Conservation (phyloP, 2,888 invertebrate species). For the Tachina grossa region DNA sequence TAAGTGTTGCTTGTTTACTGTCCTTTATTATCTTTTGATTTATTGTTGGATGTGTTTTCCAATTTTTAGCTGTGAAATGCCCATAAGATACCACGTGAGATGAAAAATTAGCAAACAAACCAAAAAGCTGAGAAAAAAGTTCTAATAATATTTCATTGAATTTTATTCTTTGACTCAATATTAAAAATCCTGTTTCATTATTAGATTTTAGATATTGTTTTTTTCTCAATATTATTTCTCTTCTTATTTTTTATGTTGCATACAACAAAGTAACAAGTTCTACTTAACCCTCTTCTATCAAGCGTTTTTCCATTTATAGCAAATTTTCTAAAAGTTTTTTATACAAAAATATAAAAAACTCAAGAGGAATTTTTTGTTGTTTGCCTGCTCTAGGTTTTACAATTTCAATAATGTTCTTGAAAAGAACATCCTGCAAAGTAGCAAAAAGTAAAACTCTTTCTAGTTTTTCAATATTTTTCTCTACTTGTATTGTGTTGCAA, state of each 20-base stretch:
- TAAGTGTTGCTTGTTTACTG: no score
- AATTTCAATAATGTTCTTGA: not conserved
- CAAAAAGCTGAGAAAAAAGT: not conserved
- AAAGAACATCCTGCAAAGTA: not conserved
- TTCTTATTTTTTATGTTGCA: not conserved
- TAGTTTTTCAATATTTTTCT: slow-evolving; percentile 8
- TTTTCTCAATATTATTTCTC: not conserved
- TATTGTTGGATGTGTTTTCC: no score
- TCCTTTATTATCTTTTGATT: no score
- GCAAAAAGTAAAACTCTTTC: not conserved
- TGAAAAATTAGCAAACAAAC: no score
- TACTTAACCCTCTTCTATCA: slow-evolving; percentile 11
- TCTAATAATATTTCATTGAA: not conserved
- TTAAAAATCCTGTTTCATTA: not conserved
- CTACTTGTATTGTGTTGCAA: slow-evolving; percentile 20
- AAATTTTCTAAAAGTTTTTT: not conserved
- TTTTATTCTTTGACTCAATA: not conserved
- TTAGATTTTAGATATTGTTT: not conserved
- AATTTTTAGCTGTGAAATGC: no score
- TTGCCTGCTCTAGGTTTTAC: slow-evolving; percentile 1
- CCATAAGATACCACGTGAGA: no score
- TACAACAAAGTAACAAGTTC: not conserved
- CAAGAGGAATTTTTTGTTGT: not conserved
- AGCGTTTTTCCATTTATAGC: not conserved
- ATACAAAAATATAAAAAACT: not conserved